Base-by-base conservation (phyloP, 1,140 invertebrate species). In the Maniola jurtina region DNA sequence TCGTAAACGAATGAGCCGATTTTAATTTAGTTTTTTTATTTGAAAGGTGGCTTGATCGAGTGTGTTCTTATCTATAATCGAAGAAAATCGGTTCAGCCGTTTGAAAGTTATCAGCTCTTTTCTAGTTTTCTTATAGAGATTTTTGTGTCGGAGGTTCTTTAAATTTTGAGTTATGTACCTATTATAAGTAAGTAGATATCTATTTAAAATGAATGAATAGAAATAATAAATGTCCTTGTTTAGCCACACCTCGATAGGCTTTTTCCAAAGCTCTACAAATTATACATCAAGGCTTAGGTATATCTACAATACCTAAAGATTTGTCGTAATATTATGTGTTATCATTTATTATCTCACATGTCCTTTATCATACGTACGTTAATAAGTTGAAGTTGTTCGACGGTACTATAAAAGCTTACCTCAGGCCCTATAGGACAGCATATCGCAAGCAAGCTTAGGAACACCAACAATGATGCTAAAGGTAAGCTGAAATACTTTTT, bases 391-490 rank as follows among this genome's bases (percentile, higher is more conserved):
- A 70, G 61, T 61, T 69, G 68, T 69, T 62, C 15, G 62, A 64
- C 16, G 54, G 25, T 55, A 56, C 68, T 88, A 86, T 88, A 88
- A 82, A 88, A 86, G 85, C 74, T 52, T 63, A 61, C 61, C 48
- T 25, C n/a, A 48, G 50, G 7, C 33, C 42, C 16, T 42, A 55
- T 68, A n/a, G 56, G 38, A 65, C 61, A 60, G 50, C 81, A 85
- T 77, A 81, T 74, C 65, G 61, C 67, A 69, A 66, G 73, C 58
- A 59, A 77, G 62, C 73, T 77, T 75, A 72, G 57, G 70, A 71
- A 72, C 72, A 79, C 64, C 64, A 70, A 82, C 73, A 68, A 88
- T 84, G 78, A 71, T 82, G 70, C 14, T 84, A 64, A 86, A 87
- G 81, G 86, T 88, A 75, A 88, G 84, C 25, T 63, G 15, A 45